Evolutionary conservation across 2,797 vertebrate species (phyloP), one percentile per base, ranked within the genome.

Genomic region (Sebastes diaconus): DNA sequence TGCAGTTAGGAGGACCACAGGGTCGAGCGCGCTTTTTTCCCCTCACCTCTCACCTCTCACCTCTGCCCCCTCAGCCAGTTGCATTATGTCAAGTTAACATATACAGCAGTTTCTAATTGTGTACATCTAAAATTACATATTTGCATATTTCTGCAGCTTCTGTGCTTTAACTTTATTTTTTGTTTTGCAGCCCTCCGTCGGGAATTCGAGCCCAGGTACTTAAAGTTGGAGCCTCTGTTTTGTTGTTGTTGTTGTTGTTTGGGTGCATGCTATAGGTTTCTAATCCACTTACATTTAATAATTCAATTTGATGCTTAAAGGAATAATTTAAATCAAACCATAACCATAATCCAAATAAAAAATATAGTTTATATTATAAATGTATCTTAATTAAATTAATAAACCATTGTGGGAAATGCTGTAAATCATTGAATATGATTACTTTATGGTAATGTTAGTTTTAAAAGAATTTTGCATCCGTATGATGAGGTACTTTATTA

Each of bases 201-300:
- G 97, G 94, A 98, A 97, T 95, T 96, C 97, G 94, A 99, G 98
- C 95, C 98, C 98, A 99, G 98, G 98, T 99, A 97, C 90, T 75
- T 18, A 29, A 24, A 59, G 76, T 83, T 75, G 6, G 8, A 42
- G 3, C 5, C 7, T 68, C 10, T 61, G 2, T 12, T 8, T 6
- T 39, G 2, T 39, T 39, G 14, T 60, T 60, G 27, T 52, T 73
- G 27, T 52, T 60, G 39, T 46, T 70, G 12, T 46, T 50, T 66
- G 18, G 24, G 4, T 83, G 14, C 25, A 68, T 55, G n/a, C 8
- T 3, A 11, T 4, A 7, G 1, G 0, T 34, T 68, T 72, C 10
- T 68, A 36, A 11, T 20, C 3, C 6, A 55, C 50, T 11, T 34
- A 1, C 0, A 6, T 27, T 25, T 9, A 30, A 16, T 14, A 24